A percentile compares a stretch with the other conserved stretches of the same genome.
Evolutionary conservation across 30 jellyfish, hydroid and myxozoan genomes (phyloP).

Genomic region (Aurelia coerulea): DNA sequence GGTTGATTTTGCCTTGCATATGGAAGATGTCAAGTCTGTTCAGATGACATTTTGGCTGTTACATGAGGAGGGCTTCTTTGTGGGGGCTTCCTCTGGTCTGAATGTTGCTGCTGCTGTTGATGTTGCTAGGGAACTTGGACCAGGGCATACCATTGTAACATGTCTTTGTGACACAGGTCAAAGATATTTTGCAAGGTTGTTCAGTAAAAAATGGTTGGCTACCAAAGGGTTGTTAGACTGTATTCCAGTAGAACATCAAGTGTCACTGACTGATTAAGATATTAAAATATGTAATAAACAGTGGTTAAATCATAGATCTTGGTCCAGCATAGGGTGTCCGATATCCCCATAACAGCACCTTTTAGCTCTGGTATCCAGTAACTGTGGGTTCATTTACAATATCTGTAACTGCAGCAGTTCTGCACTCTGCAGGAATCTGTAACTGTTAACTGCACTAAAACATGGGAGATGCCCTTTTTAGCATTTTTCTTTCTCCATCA

Average conservation of each 20-base stretch:
- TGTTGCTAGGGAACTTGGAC: conserved; percentile 95
- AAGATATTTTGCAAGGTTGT: conserved; percentile 82
- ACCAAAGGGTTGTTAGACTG: conserved; percentile 69
- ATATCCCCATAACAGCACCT: no score
- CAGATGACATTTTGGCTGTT: conserved; percentile 88
- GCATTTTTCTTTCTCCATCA: no score
- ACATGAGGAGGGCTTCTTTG: conserved; percentile 95
- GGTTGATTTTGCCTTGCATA: conserved; percentile 84
- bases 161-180: conserved; percentile 97
- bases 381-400: no score
- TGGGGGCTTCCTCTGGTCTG: conserved; percentile 94
- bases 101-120: conserved; percentile 98
- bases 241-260: conserved; percentile 73
- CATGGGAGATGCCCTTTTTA: no score
- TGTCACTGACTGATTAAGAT: conserved; percentile 55
- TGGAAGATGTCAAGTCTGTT: conserved; percentile 83
- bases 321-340: background rate
- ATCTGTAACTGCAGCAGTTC: no score
- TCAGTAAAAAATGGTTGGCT: conserved; percentile 79
- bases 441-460: no score
- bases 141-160: conserved; percentile 93
- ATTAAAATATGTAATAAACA: background rate
- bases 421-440: no score
- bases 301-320: background rate
- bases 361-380: no score